Evolutionary conservation across 2,888 invertebrate species (phyloP).

Genomic region (Agonopterix arenella): DNA sequence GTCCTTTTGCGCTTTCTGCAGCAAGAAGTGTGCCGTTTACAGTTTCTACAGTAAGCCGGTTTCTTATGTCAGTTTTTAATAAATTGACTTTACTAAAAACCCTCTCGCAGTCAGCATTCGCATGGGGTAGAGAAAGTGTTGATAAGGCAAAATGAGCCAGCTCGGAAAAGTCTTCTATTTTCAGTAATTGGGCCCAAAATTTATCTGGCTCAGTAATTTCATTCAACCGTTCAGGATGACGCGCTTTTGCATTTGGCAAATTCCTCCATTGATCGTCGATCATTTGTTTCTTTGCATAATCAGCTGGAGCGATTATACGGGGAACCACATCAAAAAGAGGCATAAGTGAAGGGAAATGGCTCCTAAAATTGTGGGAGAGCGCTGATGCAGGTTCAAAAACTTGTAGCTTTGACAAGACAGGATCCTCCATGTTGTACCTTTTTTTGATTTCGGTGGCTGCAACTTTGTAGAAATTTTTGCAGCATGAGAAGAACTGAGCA

Average conservation of each 20-base stretch:
- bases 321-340: no score
- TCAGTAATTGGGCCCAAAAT: conserved; percentile 1
- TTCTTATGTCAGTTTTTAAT: conserved; percentile 8
- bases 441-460: neutral
- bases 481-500: neutral
- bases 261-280: conserved; percentile 1
- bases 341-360: no score
- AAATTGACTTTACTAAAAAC: conserved; percentile 10
- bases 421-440: neutral
- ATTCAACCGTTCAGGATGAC: conserved; percentile 1
- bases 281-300: neutral
- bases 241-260: neutral
- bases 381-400: neutral
- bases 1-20: neutral
- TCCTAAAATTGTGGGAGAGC: no score
- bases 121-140: conserved; percentile 1
- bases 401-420: neutral
- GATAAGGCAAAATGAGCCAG: conserved; percentile 6
- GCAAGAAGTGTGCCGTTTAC: conserved; percentile 6
- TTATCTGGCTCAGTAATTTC: conserved; percentile 8
- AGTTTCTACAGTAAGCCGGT: conserved; percentile 5
- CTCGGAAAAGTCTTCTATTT: conserved; percentile 1
- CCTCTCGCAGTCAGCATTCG: no score
- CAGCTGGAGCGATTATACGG: neutral
- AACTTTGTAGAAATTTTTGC: neutral